These are phyloP conservation scores for Campylomormyrus numenius DNA, from an alignment of 2,113 vertebrate genomes.

Conservation along the genomic window DNA sequence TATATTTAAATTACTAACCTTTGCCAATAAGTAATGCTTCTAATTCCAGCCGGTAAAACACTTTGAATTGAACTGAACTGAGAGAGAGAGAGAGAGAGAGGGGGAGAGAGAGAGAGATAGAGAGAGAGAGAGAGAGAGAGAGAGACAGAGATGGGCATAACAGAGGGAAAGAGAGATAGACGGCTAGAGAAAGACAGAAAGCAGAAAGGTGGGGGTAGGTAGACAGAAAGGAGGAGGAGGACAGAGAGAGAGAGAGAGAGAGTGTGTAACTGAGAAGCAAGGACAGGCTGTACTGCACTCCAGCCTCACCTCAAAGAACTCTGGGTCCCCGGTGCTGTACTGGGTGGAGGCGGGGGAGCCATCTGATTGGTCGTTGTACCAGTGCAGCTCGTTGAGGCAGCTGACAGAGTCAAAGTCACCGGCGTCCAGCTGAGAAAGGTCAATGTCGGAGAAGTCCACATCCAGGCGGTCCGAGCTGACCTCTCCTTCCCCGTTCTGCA, in stretches of 20 bases:
- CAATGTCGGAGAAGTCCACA: conserved; percentile 88
- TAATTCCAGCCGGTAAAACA: neutral
- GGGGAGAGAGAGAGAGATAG: neutral
- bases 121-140: neutral
- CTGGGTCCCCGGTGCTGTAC: conserved; percentile 74
- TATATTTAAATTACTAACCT: neutral
- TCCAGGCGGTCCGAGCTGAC: conserved; percentile 84
- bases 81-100: neutral
- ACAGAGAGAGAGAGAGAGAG: neutral
- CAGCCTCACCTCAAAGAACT: conserved; percentile 82
- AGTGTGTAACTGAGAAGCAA: neutral
- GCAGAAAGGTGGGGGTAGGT: neutral
- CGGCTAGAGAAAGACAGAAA: neutral
- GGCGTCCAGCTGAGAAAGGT: conserved; percentile 92
- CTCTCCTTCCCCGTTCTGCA: conserved; percentile 77
- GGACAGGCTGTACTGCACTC: neutral
- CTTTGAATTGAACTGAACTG: neutral
- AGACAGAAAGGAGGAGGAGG: neutral
- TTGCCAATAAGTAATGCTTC: neutral
- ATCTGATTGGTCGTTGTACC: conserved; percentile 77
- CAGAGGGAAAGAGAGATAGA: neutral
- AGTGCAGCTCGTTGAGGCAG: conserved; percentile 86
- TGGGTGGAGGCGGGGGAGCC: conserved; percentile 70
- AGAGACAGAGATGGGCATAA: neutral
- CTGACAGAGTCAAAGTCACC: conserved; percentile 84